Conservation (phyloP, 2,113 vertebrate genomes). For the Lota lota region DNA sequence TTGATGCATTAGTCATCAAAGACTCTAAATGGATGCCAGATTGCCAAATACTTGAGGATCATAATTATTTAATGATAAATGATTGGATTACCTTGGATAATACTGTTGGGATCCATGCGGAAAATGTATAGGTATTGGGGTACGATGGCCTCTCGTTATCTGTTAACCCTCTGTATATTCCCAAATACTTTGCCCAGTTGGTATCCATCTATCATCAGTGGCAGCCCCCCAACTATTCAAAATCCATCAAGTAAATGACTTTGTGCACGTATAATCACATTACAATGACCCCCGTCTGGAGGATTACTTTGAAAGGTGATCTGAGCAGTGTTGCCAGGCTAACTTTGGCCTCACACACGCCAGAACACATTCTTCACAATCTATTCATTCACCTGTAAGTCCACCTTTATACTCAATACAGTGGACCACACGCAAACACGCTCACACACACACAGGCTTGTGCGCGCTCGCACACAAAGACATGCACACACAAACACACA, state of each 20-base stretch:
- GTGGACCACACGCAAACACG: neutral
- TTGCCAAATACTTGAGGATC: no score
- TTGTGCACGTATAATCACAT: slow-evolving; percentile 54
- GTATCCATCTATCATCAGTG: slow-evolving; percentile 54
- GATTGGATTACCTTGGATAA: no score
- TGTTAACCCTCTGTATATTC: no score
- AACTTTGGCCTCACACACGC: slow-evolving; percentile 56
- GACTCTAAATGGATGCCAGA: no score
- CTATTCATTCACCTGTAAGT: slow-evolving; percentile 42
- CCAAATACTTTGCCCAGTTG: neutral
- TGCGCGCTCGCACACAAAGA: slow-evolving; percentile 1
- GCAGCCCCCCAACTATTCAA: slow-evolving; percentile 56
- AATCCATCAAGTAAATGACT: slow-evolving; percentile 58
- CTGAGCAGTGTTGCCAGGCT: slow-evolving; percentile 40
- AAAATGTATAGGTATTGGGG: no score
- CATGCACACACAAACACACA: neutral
- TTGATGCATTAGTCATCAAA: no score
- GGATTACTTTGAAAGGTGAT: slow-evolving; percentile 56
- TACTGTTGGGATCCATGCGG: no score
- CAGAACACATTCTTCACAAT: slow-evolving; percentile 50
- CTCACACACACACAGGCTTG: neutral
- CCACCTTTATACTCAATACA: slow-evolving; percentile 19
- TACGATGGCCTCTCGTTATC: no score
- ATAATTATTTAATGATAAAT: no score
- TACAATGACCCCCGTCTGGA: slow-evolving; percentile 49